A percentile compares a stretch with the other conserved stretches of the same genome.
Evolutionary conservation across 2,888 invertebrate genomes (phyloP).

Genomic region (Mylabris sibirica): DNA sequence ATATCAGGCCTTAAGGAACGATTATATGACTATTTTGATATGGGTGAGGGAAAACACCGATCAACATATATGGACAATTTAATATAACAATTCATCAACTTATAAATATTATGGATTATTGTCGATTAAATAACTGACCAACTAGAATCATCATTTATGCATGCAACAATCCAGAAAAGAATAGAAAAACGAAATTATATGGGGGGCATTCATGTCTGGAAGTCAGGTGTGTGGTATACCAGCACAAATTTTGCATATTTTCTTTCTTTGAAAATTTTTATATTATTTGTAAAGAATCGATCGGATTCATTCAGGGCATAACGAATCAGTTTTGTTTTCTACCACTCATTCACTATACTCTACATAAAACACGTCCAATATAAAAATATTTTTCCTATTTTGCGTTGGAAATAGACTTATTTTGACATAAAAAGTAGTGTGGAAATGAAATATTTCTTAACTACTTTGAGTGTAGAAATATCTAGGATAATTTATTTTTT

Average conservation of each 20-base stretch:
- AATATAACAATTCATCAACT: conserved; percentile 13
- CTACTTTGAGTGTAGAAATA: too few relatives aligned
- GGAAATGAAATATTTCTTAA: too few relatives aligned
- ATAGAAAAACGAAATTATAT: conserved; percentile 45
- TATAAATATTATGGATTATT: background rate
- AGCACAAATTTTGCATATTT: conserved; percentile 38
- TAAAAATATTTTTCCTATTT: too few relatives aligned
- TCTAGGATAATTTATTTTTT: too few relatives aligned
- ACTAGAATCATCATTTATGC: conserved; percentile 47
- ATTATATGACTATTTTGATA: conserved; percentile 46
- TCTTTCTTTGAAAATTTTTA: conserved; percentile 21
- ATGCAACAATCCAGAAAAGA: conserved; percentile 45
- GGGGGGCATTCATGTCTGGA: conserved; percentile 43
- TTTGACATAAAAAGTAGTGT: too few relatives aligned
- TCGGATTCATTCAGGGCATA: background rate
- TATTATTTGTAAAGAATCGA: conserved; percentile 14
- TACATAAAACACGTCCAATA: too few relatives aligned
- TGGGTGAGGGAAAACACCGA: conserved; percentile 37
- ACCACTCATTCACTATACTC: background rate
- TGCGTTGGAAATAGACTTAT: too few relatives aligned
- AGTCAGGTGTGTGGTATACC: conserved; percentile 50
- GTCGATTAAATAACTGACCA: conserved; percentile 29
- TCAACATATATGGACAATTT: conserved; percentile 36
- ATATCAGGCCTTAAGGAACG: conserved; percentile 43
- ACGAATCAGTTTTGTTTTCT: background rate